Base-by-base conservation (phyloP, 2,113 vertebrate genomes). In the Rhinichthys klamathensis region DNA sequence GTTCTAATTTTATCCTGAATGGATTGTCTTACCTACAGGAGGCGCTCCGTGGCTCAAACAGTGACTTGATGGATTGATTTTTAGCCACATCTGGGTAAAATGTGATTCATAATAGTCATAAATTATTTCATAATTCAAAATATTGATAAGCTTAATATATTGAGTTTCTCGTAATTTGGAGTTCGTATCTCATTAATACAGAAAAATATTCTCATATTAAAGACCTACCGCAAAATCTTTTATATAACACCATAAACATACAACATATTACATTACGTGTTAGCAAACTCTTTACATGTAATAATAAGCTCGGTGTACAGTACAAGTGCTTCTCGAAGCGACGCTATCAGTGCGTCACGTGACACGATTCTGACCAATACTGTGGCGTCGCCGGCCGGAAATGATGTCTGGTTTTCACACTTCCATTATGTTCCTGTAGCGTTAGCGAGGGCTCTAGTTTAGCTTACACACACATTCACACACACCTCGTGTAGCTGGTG, bases 401-500 rank as follows among this genome's bases (percentile, higher is more conserved):
- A 58, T 82, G 65, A 41, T 82, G 80, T 16, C 46, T 27, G 0
- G 46, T 38, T 67, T 82, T 41, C 30, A 72, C 49, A 21, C 80
- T 82, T 83, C 81, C 81, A 73, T 83, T n/a, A 83, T 72, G 67
- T 73, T 58, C 81, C 49, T 72, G 67, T 70, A 58, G 23, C 67
- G 30, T 72, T 83, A 83, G 81, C 81, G 32, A 61, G 67, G 67
- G 81, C 67, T 72, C 23, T 32, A 83, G 67, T 83, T 56, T 83
- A 83, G 67, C 81, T 58, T 49, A 6, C 41, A 13, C 51, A 38
- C 54, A n/a, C 56, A 8, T 35, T 21, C 49, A 94, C 93, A 92
- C 93, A 91, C 92, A 93, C 74, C 90, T 93, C 90, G 90, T 95
- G 94, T 93, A 94, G 94, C 93, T 93, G 93, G 92, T 95, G 94